phyloP scores from a whole-genome alignment of 2,888 invertebrate genomes.

The Hermaeophaga mercurialis region DNA sequence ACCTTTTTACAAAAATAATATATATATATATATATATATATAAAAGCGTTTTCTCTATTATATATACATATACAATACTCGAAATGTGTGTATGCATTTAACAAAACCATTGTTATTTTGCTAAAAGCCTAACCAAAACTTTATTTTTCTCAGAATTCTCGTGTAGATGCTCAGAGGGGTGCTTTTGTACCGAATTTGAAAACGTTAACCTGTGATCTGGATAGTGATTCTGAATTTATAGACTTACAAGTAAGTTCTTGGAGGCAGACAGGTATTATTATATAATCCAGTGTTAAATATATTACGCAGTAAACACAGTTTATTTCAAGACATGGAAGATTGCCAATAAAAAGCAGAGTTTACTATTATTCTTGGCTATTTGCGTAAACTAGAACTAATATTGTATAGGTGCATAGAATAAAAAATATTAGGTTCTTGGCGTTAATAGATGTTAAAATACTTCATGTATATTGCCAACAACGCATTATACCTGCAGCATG shows the following conservation, averaged over 20 bases:
- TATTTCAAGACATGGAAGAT: background rate
- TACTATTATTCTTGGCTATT: background rate
- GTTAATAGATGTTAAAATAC: no score
- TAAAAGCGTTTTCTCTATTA: no score
- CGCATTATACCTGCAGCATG: no score
- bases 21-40: no score
- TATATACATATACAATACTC: no score
- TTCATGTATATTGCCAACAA: no score
- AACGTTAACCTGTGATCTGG: conserved; percentile 44
- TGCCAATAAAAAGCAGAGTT: background rate
- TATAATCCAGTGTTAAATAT: no score
- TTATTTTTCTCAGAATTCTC: conserved; percentile 39
- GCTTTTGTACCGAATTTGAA: conserved; percentile 43
- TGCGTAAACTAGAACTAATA: background rate
- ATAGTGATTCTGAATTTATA: conserved; percentile 45
- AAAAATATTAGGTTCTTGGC: no score
- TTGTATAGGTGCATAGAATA: no score
- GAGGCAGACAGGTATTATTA: background rate
- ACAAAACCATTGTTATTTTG: background rate
- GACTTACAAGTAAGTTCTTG: conserved; percentile 37
- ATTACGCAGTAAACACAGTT: background rate
- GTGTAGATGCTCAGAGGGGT: conserved; percentile 35
- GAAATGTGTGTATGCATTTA: background rate
- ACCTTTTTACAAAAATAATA: no score
- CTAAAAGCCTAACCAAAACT: background rate